These are phyloP conservation scores for Megaceryle alcyon DNA, from an alignment of 2,797 vertebrate species.

Conservation along the genomic window DNA sequence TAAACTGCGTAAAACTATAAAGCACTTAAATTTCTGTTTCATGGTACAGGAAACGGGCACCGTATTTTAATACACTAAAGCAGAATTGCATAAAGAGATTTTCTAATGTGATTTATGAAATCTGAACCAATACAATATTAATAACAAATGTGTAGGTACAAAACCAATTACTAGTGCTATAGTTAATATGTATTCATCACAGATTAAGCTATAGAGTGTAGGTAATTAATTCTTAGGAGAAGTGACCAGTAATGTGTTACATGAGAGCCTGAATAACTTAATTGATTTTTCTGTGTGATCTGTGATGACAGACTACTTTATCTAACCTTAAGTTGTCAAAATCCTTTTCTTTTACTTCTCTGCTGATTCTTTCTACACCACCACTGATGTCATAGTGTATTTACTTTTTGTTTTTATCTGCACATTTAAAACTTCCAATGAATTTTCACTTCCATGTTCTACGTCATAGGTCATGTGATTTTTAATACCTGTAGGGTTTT, in stretches of 20 bases:
- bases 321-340: background rate
- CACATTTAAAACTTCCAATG: background rate
- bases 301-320: background rate
- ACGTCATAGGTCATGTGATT: background rate
- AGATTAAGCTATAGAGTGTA: background rate
- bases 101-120: background rate
- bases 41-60: background rate
- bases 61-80: background rate
- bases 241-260: background rate
- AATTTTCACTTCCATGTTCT: background rate
- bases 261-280: background rate
- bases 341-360: background rate
- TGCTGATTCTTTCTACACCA: background rate
- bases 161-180: background rate
- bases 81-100: background rate
- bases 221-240: background rate
- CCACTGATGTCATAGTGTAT: background rate
- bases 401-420: background rate
- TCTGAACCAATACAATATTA: background rate
- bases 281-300: background rate
- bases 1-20: background rate
- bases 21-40: background rate
- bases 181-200: background rate
- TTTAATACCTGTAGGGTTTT: background rate
- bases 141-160: background rate